Percentiles rank a stretch among this genome's conserved stretches.
Conservation (phyloP, 1,140 invertebrate species). For the Nebria ingens region DNA sequence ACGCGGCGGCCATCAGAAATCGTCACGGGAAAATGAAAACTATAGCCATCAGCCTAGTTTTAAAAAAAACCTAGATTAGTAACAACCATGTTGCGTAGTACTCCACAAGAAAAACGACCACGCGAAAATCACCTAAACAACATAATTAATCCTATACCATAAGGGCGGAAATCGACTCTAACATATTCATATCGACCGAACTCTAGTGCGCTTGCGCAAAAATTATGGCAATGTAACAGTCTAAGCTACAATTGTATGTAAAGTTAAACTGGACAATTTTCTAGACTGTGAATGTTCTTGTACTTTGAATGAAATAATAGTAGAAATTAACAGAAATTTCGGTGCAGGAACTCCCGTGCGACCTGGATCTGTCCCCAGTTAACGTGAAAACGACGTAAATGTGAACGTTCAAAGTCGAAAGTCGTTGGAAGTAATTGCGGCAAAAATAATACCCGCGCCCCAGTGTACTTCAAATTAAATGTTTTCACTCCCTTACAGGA, state of each 20-base stretch:
- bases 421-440: not conserved
- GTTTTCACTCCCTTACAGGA: too few relatives aligned
- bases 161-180: not conserved
- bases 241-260: not conserved
- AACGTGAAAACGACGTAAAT: not conserved
- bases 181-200: not conserved
- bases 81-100: constrained; percentile 2
- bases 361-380: not conserved
- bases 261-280: not conserved
- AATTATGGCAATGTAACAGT: not conserved
- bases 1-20: not conserved
- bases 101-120: too few relatives aligned
- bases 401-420: not conserved
- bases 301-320: not conserved
- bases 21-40: not conserved
- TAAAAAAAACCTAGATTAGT: too few relatives aligned
- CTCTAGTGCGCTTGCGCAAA: not conserved
- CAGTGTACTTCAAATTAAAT: too few relatives aligned
- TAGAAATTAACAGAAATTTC: not conserved
- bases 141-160: not conserved
- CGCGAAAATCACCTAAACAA: not conserved
- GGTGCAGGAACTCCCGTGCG: not conserved
- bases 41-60: not conserved
- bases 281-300: not conserved
- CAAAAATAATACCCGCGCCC: not conserved